Conservation (phyloP, 2,113 vertebrate genomes). For the Trinectes maculatus region DNA sequence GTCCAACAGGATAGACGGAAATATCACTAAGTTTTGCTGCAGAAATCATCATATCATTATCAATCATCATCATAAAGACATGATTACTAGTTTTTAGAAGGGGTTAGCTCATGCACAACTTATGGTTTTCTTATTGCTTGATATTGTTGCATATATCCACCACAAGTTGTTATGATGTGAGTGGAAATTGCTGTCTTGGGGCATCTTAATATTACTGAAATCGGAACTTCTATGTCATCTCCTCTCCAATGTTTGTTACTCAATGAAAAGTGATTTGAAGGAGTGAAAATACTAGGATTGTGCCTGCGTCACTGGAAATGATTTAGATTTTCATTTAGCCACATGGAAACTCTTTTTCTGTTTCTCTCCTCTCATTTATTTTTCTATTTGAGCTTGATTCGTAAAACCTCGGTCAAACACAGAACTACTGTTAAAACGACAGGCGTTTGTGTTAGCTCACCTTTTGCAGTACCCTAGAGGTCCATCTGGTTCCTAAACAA, state of each 20-base stretch:
- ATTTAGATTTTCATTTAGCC: neutral
- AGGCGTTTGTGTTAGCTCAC: neutral
- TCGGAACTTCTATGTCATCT: conserved; percentile 17
- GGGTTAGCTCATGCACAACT: neutral
- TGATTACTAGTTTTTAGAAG: no score
- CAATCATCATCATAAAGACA: no score
- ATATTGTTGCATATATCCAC: conserved; percentile 17
- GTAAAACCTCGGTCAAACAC: neutral
- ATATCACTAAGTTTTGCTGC: neutral
- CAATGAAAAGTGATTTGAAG: conserved; percentile 41
- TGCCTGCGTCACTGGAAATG: neutral
- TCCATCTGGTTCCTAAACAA: neutral
- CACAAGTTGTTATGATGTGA: conserved; percentile 40
- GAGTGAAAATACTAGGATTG: neutral
- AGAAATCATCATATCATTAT: no score
- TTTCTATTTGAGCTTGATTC: neutral
- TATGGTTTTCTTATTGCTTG: conserved; percentile 6
- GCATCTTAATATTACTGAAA: conserved; percentile 40
- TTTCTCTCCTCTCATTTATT: neutral
- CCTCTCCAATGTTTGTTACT: conserved; percentile 11
- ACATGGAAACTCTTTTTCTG: neutral
- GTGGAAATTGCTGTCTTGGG: conserved; percentile 39
- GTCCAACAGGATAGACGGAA: neutral
- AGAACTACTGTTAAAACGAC: neutral
- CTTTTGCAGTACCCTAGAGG: neutral